Evolutionary conservation across 2,888 invertebrate species (phyloP).

Genomic region (Beris morrisii): DNA sequence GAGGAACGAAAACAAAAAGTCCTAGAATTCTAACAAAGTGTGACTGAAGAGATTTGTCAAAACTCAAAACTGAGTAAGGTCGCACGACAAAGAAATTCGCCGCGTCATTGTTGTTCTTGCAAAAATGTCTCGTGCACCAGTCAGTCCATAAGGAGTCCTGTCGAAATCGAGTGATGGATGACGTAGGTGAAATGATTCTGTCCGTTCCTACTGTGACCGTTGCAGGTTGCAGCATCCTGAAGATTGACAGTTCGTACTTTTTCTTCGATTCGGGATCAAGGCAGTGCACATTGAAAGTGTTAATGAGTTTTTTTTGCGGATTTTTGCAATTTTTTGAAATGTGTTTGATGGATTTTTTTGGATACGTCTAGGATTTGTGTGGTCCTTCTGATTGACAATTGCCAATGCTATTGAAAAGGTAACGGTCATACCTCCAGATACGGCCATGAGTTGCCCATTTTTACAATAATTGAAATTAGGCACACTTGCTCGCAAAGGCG

Average conservation of each 20-base stretch:
- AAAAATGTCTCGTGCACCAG: constrained; percentile 24
- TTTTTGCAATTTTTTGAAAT: constrained; percentile 1
- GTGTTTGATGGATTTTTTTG: neutral
- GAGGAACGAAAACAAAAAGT: neutral
- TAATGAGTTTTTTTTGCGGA: constrained; percentile 32
- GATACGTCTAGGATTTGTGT: neutral
- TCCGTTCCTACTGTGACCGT: constrained; percentile 15
- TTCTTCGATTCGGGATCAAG: neutral
- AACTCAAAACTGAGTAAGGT: constrained; percentile 17
- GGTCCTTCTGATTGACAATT: neutral
- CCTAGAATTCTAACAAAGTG: constrained; percentile 30
- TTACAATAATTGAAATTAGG: neutral
- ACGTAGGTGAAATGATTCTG: constrained; percentile 30
- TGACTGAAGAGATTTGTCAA: constrained; percentile 38
- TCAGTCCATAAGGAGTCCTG: constrained; percentile 16
- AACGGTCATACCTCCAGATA: neutral
- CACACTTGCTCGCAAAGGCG: too few relatives aligned
- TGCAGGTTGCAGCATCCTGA: constrained; percentile 1
- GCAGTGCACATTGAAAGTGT: constrained; percentile 28
- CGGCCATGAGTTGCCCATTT: neutral
- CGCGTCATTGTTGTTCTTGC: constrained; percentile 34
- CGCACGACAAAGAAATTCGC: constrained; percentile 20
- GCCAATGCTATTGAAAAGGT: neutral
- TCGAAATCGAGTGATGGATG: constrained; percentile 31
- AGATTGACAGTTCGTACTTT: constrained; percentile 26